phyloP scores from a whole-genome alignment of 2,888 invertebrate genomes.

The Crematogaster levior region DNA sequence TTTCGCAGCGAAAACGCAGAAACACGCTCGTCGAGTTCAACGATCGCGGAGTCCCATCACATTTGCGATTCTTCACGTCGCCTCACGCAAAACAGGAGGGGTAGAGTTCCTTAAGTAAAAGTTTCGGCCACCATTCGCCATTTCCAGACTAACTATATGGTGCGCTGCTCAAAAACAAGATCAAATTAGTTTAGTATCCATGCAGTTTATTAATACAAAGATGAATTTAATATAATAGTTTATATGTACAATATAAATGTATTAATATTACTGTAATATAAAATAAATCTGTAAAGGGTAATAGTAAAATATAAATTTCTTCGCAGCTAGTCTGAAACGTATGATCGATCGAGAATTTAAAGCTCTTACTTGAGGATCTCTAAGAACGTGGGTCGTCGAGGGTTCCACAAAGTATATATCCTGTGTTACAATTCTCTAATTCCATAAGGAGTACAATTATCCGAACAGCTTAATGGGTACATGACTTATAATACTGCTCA shows the following conservation, averaged over 20 bases:
- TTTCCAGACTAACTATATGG: neutral
- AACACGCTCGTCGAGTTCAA: neutral
- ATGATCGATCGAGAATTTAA: neutral
- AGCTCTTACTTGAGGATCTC: neutral
- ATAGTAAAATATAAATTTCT: neutral
- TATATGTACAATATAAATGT: neutral
- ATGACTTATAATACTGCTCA: conserved; percentile 30
- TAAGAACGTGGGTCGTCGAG: neutral
- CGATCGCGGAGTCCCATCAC: neutral
- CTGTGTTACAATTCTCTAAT: conserved; percentile 9
- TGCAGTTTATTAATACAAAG: neutral
- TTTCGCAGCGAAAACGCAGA: neutral
- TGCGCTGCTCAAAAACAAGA: neutral
- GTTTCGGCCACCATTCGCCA: neutral
- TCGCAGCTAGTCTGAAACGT: neutral
- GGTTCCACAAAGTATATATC: conserved; percentile 14
- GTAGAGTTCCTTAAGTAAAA: too few relatives aligned
- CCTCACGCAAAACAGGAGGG: neutral
- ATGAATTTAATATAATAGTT: neutral
- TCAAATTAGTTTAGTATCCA: neutral
- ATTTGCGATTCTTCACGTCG: neutral
- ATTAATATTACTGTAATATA: neutral
- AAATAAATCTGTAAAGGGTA: neutral
- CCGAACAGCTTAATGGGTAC: conserved; percentile 20
- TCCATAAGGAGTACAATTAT: conserved; percentile 36